Base-by-base conservation (phyloP, 2,113 vertebrate species). In the Seriola dumerili region DNA sequence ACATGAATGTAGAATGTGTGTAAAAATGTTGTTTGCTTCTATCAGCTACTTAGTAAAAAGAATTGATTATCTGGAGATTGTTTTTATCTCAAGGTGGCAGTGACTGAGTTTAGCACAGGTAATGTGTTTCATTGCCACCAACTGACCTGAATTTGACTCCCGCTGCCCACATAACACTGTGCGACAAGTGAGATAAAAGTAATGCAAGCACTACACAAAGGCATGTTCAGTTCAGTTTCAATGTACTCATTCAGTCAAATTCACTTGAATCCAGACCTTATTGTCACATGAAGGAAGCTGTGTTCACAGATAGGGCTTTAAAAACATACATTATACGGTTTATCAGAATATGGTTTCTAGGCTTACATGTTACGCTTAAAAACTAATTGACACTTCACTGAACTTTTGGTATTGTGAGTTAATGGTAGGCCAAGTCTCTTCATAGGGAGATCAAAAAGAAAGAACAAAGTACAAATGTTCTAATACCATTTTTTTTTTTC, bases 101-200 rank as follows among this genome's bases (percentile, higher is more conserved):
- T 52, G 59, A 57, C 34, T 29, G 68, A 68, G 23, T 80, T 23
- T 38, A 42, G 17, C 44, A 57, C 76, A 83, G 58, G 40, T 74
- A 16, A 29, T 25, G 54, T 64, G 52, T 69, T 75, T 72, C 25
- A 29, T 12, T 68, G 46, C 59, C 65, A 55, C 12, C 13, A 16
- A 52, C 44, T 83, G 42, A 81, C 74, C 71, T 77, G 23, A 61
- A 62, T 72, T 70, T 79, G 48, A 81, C 58, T 72, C 50, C 34
- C 10, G 34, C 21, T 57, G 75, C 29, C 29, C n/a, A 68, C 23
- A 70, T 61, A 68, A 44, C 42, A 32, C 63, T 62, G 72, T 80
- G 70, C 70, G 85, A 78, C 74, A 80, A 69, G 38, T 76, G 16
- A 19, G 68, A 85, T 77, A 61, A 75, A 84, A 78, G 64, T 44